Conservation (phyloP, 2,797 vertebrate genomes). For the Tadarida brasiliensis region DNA sequence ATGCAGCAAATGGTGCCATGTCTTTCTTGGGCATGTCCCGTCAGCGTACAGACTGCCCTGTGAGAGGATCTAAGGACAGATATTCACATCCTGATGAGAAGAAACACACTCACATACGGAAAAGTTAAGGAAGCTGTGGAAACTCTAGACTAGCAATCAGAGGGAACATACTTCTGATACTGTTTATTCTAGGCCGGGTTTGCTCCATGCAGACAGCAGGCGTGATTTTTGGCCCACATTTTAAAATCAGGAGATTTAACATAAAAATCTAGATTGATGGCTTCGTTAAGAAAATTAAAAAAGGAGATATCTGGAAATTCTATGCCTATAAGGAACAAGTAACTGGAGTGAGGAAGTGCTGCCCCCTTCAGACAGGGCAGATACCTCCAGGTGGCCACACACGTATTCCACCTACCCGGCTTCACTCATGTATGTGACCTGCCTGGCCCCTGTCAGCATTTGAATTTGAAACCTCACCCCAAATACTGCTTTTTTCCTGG, state of each 20-base stretch:
- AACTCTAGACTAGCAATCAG: background rate
- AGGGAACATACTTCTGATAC: background rate
- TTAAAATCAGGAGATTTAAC: slow-evolving; percentile 15
- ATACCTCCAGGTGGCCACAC: background rate
- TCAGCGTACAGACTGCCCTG: background rate
- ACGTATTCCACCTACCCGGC: background rate
- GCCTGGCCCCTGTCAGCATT: background rate
- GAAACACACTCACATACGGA: background rate
- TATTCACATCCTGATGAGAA: background rate
- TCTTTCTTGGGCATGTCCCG: background rate
- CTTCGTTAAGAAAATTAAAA: background rate
- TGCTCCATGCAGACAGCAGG: background rate
- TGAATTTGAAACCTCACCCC: background rate
- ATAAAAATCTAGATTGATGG: background rate
- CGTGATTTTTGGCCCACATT: background rate
- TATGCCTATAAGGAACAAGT: background rate
- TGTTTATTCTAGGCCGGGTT: background rate
- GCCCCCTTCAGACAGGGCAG: background rate
- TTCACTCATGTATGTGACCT: background rate
- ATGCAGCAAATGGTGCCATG: background rate
- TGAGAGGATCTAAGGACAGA: background rate
- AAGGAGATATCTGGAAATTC: background rate
- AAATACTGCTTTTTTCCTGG: background rate
- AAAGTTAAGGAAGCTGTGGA: background rate
- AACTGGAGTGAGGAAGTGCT: background rate